A percentile compares a stretch with the other conserved stretches of the same genome.
Conservation (phyloP, 2,888 invertebrate species). For the Caenorhabditis sp. region DNA sequence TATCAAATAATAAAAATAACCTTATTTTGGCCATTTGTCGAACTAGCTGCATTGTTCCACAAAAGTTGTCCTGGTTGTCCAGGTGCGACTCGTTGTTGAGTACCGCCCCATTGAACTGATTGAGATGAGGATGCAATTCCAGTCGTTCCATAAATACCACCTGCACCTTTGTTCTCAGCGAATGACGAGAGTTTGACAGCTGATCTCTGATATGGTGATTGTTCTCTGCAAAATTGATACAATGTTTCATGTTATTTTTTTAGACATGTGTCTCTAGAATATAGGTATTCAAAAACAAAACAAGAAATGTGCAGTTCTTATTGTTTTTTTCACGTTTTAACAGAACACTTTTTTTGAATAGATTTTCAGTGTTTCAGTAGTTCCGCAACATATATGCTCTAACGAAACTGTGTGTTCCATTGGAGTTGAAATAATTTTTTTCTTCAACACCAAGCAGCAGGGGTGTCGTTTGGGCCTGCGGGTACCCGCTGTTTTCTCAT, state of each 20-base stretch:
- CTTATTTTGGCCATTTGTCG: slow-evolving; percentile 39
- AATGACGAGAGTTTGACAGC: slow-evolving; percentile 53
- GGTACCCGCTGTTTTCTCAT: no score
- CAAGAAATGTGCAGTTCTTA: no score
- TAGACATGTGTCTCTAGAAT: not conserved
- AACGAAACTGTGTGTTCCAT: no score
- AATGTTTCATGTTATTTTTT: not conserved
- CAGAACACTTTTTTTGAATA: no score
- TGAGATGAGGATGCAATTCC: slow-evolving; percentile 24
- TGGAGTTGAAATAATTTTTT: no score
- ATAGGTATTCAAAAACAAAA: no score
- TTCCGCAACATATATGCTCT: no score
- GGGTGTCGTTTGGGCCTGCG: no score
- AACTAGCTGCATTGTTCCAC: slow-evolving; percentile 32
- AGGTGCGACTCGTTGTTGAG: slow-evolving; percentile 44
- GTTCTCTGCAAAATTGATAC: slow-evolving; percentile 29
- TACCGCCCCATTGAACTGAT: slow-evolving; percentile 30
- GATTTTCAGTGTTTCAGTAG: no score
- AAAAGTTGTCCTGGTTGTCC: slow-evolving; percentile 53
- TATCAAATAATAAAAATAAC: slow-evolving; percentile 28
- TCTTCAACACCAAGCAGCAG: no score
- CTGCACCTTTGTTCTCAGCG: slow-evolving; percentile 39
- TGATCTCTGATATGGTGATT: slow-evolving; percentile 52
- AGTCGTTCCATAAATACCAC: slow-evolving; percentile 33
- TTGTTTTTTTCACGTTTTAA: no score